Evolutionary conservation across 2,113 vertebrate species (phyloP), one percentile per base, ranked within the genome.

Genomic region (Sceloporus undulatus): DNA sequence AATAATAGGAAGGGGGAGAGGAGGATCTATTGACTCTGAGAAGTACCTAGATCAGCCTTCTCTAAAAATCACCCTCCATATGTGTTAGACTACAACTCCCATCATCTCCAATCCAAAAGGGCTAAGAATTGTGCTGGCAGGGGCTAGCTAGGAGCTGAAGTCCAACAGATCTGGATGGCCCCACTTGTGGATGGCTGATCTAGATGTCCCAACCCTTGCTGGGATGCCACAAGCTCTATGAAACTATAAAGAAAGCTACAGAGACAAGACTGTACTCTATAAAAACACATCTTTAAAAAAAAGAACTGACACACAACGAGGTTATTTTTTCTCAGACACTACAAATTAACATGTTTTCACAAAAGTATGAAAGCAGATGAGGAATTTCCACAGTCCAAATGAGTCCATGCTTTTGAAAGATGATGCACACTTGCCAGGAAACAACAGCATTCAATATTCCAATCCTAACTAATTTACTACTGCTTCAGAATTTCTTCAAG

Each of bases 191-290:
- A 29, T 29, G 68, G 68, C 68, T 27, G 25, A 25, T 86, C 86
- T 88, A 81, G 71, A 87, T 84, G 91, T 82, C 40, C 19, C 84
- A 85, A n/a, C 79, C 59, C n/a, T 88, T 79, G 68, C 84, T 52
- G 90, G 83, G 91, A 90, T 16, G 59, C 0, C 48, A 7, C 11
- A n/a, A n/a, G 65, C 40, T 18, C 21, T 48, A 29, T 29, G 65
- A 42, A 48, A 25, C 80, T 66, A 42, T 78, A 68, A 86, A 76
- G 19, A n/a, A 90, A 92, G 86, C 52, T 27, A 5, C 25, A 27
- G 0, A 29, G 23, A 42, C n/a, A 75, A 38, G 7, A 10, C 19
- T 21, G 5, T 5, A 42, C 27, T 34, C 9, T 73, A 10, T 5
- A 59, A 75, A 75, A 62, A 62, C 3, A 40, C n/a, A 76, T 48